Conservation (phyloP, 2,888 invertebrate species). For the Palloptera scutellata region DNA sequence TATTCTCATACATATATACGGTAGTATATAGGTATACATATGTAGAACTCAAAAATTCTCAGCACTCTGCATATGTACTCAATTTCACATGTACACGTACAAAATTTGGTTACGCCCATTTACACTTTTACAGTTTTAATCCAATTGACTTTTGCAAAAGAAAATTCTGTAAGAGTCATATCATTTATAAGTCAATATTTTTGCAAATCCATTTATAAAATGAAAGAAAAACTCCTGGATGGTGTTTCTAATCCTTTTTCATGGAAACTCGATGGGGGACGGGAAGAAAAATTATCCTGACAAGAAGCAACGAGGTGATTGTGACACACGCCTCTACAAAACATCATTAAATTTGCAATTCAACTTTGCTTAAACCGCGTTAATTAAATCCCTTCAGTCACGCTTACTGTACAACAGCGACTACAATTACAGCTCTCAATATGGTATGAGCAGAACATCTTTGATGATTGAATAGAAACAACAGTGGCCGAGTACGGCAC, state of each 20-base stretch:
- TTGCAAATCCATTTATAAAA: conserved; percentile 19
- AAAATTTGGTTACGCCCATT: background rate
- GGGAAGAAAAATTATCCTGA: background rate
- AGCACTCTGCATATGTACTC: too few relatives aligned
- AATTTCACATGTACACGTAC: too few relatives aligned
- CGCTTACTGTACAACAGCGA: conserved; percentile 37
- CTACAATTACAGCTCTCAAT: background rate
- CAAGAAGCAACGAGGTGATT: conserved; percentile 37
- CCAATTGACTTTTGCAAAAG: background rate
- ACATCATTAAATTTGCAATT: conserved; percentile 35
- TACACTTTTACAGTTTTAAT: background rate
- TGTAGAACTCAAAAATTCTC: too few relatives aligned
- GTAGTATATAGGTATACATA: background rate
- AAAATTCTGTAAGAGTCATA: conserved; percentile 45
- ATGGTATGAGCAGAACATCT: background rate
- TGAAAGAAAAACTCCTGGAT: background rate
- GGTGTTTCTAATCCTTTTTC: too few relatives aligned
- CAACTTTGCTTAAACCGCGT: conserved; percentile 51
- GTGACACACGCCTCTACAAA: conserved; percentile 40
- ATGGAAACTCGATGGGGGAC: too few relatives aligned
- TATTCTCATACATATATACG: background rate
- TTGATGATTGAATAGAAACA: conserved; percentile 19
- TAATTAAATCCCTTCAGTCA: conserved; percentile 57
- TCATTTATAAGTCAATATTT: conserved; percentile 53
- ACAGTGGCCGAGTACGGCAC: conserved; percentile 29